These are phyloP conservation scores for Heloderma charlesbogerti DNA, from an alignment of 2,113 vertebrate species.

Conservation along the genomic window DNA sequence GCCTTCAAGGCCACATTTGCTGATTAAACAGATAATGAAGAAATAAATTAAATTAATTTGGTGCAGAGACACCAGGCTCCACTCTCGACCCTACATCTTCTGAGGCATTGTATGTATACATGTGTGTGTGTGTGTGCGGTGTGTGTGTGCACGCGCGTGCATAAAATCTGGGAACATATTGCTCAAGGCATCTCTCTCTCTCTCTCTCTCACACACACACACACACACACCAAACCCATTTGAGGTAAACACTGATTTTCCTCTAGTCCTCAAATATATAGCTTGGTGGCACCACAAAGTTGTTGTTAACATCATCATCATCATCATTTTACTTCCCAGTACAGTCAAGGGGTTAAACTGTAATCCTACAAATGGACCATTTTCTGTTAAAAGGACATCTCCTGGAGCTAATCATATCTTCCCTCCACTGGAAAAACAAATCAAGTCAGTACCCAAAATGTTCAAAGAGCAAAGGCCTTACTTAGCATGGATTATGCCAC, in stretches of 20 bases:
- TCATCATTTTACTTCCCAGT: neutral
- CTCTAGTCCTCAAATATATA: neutral
- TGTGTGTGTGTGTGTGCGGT: no score
- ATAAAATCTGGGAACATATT: neutral
- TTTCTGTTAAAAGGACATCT: neutral
- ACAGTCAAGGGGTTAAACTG: neutral
- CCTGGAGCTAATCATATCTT: neutral
- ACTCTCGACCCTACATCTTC: neutral
- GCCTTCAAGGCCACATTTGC: neutral
- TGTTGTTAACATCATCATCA: neutral
- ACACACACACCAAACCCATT: neutral
- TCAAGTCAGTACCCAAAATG: neutral
- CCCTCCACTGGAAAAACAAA: neutral
- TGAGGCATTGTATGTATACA: neutral
- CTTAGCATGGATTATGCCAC: neutral
- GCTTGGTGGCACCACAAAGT: constrained; percentile 40
- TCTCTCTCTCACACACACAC: neutral
- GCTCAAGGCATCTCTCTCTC: neutral
- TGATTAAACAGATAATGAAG: neutral
- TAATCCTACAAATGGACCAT: neutral
- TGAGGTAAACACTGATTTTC: rapidly evolving
- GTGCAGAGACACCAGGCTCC: neutral
- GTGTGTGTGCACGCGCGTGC: neutral
- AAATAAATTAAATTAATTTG: neutral
- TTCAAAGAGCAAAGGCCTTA: neutral